Conservation (phyloP, 2,888 invertebrate genomes). For the Myopa tessellatipennis region DNA sequence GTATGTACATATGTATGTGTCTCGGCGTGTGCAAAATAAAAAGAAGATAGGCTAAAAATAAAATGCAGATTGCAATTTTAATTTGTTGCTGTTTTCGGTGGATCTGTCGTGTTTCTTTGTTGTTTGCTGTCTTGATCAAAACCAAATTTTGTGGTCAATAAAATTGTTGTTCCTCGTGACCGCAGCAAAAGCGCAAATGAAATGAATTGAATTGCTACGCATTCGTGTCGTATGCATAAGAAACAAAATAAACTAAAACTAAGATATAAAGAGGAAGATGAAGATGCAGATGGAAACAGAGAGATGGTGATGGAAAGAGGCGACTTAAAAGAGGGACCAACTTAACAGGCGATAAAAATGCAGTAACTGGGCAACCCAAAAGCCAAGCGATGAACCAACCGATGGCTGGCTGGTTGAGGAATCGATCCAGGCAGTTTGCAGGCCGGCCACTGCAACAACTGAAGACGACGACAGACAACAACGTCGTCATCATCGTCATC, state of each 20-base stretch:
- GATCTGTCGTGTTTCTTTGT: neutral
- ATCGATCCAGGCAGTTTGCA: neutral
- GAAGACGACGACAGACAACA: neutral
- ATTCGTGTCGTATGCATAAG: conserved; percentile 2
- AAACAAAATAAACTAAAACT: too few relatives aligned
- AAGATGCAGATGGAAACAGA: neutral
- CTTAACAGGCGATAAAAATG: conserved; percentile 5
- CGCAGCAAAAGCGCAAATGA: conserved; percentile 27
- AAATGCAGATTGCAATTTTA: conserved; percentile 2
- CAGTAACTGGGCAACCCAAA: neutral
- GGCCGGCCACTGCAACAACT: neutral
- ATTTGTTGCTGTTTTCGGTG: conserved; percentile 24
- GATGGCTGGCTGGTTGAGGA: neutral
- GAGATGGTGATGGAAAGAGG: neutral
- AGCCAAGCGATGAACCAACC: neutral
- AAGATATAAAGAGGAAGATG: neutral
- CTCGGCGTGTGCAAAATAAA: neutral
- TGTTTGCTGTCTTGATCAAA: conserved; percentile 34
- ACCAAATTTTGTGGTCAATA: conserved; percentile 43
- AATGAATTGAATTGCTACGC: conserved; percentile 5
- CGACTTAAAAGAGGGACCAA: neutral
- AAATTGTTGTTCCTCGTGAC: conserved; percentile 26
- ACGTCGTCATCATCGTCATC: neutral
- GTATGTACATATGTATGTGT: neutral
- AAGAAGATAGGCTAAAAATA: neutral